Evolutionary conservation across 2,888 invertebrate species (phyloP).

Genomic region (Dicyrtomina minuta): DNA sequence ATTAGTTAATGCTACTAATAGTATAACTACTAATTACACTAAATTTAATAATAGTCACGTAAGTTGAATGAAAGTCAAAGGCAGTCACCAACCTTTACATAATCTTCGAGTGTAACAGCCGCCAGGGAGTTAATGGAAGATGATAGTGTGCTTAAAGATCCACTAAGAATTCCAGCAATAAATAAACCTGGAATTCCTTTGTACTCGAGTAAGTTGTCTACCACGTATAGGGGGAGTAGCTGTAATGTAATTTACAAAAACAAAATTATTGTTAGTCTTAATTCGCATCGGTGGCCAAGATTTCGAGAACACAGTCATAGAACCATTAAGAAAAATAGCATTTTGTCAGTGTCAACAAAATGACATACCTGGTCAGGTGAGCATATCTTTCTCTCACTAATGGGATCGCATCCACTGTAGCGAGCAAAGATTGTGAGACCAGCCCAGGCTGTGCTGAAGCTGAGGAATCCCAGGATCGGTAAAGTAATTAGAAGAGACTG

Average conservation of each 20-base stretch:
- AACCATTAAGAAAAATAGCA: too few species aligned
- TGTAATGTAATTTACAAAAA: too few species aligned
- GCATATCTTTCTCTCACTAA: constrained; percentile 63
- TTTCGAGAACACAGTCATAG: too few species aligned
- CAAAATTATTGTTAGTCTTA: too few species aligned
- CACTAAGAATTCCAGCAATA: constrained; percentile 86
- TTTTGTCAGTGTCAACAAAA: too few species aligned
- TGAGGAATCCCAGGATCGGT: constrained; percentile 74
- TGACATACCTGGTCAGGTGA: constrained; percentile 73
- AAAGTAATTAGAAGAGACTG: constrained; percentile 75
- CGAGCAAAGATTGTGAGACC: constrained; percentile 83
- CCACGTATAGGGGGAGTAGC: constrained; percentile 60
- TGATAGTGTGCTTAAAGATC: constrained; percentile 86
- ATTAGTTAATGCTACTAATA: too few species aligned
- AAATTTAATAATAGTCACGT: too few species aligned
- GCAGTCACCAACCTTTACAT: constrained; percentile 64
- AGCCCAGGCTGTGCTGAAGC: constrained; percentile 69
- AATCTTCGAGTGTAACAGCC: constrained; percentile 86
- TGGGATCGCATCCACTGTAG: constrained; percentile 80
- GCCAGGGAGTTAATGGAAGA: constrained; percentile 87
- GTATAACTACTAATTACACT: too few species aligned
- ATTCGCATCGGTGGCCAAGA: too few species aligned
- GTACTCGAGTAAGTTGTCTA: constrained; percentile 62
- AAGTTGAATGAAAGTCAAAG: too few species aligned
- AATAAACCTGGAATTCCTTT: constrained; percentile 86